Percentiles rank a stretch among this genome's conserved stretches.
phyloP scores from a whole-genome alignment of 2,797 vertebrate genomes.

The Rhinophrynus dorsalis region DNA sequence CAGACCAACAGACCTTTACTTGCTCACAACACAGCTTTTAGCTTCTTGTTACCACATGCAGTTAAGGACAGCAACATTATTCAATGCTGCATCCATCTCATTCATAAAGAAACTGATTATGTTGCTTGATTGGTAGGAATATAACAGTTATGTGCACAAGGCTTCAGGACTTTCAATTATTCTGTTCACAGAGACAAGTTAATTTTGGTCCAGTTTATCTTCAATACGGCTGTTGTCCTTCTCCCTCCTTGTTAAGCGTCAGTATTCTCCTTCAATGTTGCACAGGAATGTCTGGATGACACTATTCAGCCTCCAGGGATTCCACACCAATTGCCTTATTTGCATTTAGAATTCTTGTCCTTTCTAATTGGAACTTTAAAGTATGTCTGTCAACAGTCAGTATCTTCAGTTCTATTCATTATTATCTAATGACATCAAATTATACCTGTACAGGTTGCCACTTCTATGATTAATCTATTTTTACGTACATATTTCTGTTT shows the following conservation, averaged over 20 bases:
- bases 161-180: slow-evolving; percentile 14
- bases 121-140: background rate
- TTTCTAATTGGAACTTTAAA: background rate
- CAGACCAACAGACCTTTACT: slow-evolving; percentile 1
- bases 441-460: background rate
- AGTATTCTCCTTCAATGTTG: background rate
- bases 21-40: background rate
- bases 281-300: background rate
- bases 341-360: background rate
- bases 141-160: background rate
- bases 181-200: slow-evolving; percentile 9
- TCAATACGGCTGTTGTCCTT: background rate
- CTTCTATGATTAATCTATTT: no score
- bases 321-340: background rate
- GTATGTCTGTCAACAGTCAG: background rate
- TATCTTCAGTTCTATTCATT: background rate
- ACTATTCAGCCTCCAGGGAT: background rate
- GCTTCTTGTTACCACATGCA: background rate
- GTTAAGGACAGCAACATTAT: background rate
- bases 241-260: slow-evolving; percentile 1
- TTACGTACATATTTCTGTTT: no score
- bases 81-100: background rate
- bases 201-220: slow-evolving; percentile 17
- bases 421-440: background rate
- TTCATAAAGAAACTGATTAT: background rate